Percentiles rank a stretch among this genome's conserved stretches.
Conservation (phyloP, 2,888 invertebrate genomes). For the Halocaridina rubra region DNA sequence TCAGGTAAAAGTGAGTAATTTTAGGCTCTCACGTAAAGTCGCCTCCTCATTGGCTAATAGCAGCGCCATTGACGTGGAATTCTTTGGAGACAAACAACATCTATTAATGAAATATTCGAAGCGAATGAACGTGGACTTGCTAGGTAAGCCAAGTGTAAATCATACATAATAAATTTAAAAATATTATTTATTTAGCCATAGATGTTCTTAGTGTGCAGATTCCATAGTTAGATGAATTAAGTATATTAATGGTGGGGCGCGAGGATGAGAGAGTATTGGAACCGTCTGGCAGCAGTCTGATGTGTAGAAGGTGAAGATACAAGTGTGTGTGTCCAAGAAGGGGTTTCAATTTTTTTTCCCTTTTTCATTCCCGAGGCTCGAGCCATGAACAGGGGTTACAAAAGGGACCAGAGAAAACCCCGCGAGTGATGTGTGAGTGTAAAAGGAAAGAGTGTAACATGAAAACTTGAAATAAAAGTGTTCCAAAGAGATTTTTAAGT, state of each 20-base stretch:
- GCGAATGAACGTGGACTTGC: too few relatives aligned
- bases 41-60: slow-evolving; percentile 17
- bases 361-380: slow-evolving; percentile 20
- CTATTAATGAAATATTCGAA: too few relatives aligned
- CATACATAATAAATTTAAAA: too few relatives aligned
- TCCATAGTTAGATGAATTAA: too few relatives aligned
- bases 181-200: too few relatives aligned
- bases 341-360: background rate
- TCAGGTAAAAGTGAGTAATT: slow-evolving; percentile 55
- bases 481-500: background rate
- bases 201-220: too few relatives aligned
- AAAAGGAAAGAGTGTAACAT: slow-evolving; percentile 9
- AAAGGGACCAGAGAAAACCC: slow-evolving; percentile 39
- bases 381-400: slow-evolving; percentile 43
- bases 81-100: background rate
- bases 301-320: slow-evolving; percentile 34
- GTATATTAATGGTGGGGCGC: background rate
- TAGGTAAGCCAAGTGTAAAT: too few relatives aligned
- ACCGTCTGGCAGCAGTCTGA: slow-evolving; percentile 23
- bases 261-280: slow-evolving; percentile 22
- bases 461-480: slow-evolving; percentile 18
- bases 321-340: background rate
- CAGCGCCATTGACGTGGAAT: slow-evolving; percentile 25
- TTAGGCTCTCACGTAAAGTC: slow-evolving; percentile 36
- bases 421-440: slow-evolving; percentile 44